Evolutionary conservation across 1,140 invertebrate genomes (phyloP), one percentile per base, ranked within the genome.

Genomic region (Thaumetopoea pityocampa): DNA sequence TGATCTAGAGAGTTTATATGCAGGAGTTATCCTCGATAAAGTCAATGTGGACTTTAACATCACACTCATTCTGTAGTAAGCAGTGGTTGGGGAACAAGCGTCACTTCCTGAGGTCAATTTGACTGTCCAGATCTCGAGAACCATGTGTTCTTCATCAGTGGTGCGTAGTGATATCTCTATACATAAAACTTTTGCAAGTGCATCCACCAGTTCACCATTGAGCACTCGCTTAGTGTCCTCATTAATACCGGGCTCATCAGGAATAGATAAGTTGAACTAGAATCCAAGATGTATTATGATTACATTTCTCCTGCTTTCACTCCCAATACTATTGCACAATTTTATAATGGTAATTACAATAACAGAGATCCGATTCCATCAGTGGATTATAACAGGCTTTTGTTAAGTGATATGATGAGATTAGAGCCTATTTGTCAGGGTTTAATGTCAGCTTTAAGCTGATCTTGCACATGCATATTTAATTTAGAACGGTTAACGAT

Each of bases 181-280:
- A 30, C 71, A 78, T 3, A 83, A 34, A 5, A 79, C 48, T 40
- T 80, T 77, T 7, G 55, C 50, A 4, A 81, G 60, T 1, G 74
- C 70, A 27, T 72, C 62, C 4, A 80, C 50, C 2, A 79, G 66
- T 52, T 81, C 74, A 0, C 70, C 76, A 35, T 83, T 80, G 3
- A 83, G 33, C 5, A 78, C 72, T 16, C 52, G 43, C 30, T 77
- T 79, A 3, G 76, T 72, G 15, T 76, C 76, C 30, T 54, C 60
- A 26, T 72, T 77, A 0, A 80, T 68, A 33, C 67, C 61, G 4
- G 76, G 68, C 22, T 74, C 66, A 47, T 83, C 76, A 10, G 76
- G 79, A 8, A 81, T 78, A n/a, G 76, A 74, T 29, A 83, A 46
- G 28, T 80, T 77, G 50, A 83, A 83, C 76, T 80, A 47, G 33